These are phyloP conservation scores for Vireo griseus DNA, from an alignment of 2,797 vertebrate species.

Conservation along the genomic window DNA sequence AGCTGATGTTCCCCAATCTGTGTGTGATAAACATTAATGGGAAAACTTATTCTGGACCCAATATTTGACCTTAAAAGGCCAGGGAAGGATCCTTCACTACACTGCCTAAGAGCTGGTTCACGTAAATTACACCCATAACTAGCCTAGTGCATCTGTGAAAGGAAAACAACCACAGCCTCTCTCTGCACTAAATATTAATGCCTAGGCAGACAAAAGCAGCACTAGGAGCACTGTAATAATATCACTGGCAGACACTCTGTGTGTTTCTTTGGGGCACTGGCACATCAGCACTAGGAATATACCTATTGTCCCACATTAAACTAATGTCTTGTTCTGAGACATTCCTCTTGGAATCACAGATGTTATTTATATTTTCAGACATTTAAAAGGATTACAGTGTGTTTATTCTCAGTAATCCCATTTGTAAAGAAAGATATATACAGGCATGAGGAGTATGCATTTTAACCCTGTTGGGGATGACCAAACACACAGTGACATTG, in stretches of 20 bases:
- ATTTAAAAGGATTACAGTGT: conserved; percentile 46
- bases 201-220: conserved; percentile 37
- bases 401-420: conserved; percentile 57
- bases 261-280: conserved; percentile 24
- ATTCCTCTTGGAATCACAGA: conserved; percentile 2
- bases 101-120: not conserved
- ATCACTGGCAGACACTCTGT: not conserved
- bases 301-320: conserved; percentile 28
- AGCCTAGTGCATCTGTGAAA: not conserved
- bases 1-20: not conserved
- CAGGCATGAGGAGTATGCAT: not conserved
- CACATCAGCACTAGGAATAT: not conserved
- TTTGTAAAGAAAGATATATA: conserved; percentile 15
- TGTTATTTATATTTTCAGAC: conserved; percentile 53
- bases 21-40: not conserved
- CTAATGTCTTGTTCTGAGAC: conserved; percentile 24
- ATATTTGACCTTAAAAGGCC: not conserved
- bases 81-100: not conserved
- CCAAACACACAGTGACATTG: not conserved
- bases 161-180: not conserved
- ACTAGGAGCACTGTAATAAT: not conserved
- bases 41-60: not conserved
- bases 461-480: not conserved
- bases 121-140: conserved; percentile 6
- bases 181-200: conserved; percentile 51